Percentiles rank a stretch among this genome's conserved stretches.
These are phyloP conservation scores for Eupithecia subfuscata DNA, from an alignment of 2,888 invertebrate genomes.

Conservation along the genomic window DNA sequence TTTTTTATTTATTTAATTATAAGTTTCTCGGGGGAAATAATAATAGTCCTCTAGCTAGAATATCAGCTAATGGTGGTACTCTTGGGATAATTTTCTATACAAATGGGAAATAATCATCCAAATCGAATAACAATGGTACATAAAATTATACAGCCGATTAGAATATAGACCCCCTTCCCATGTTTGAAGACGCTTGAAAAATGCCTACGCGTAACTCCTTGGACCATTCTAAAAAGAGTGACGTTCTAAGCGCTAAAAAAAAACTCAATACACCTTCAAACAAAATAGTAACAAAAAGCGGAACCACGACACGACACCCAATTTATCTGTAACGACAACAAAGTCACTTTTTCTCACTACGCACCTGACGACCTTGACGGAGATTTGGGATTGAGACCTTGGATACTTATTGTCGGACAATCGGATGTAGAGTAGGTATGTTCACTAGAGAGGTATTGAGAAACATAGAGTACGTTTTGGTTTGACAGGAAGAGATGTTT, in stretches of 20 bases:
- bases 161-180: not conserved
- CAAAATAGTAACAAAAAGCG: conserved; percentile 26
- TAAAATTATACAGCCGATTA: not conserved
- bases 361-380: conserved; percentile 60
- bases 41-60: too few relatives aligned
- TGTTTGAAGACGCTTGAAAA: not conserved
- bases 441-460: too few relatives aligned
- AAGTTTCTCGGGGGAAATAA: too few relatives aligned
- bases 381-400: conserved; percentile 61
- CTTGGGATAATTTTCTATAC: too few relatives aligned
- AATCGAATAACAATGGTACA: not conserved
- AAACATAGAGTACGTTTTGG: too few relatives aligned
- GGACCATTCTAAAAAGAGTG: not conserved
- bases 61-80: too few relatives aligned
- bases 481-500: too few relatives aligned
- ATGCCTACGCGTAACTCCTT: not conserved
- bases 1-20: too few relatives aligned
- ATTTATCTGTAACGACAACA: conserved; percentile 51
- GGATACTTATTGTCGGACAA: conserved; percentile 44
- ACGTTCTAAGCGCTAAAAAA: not conserved
- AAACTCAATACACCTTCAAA: conserved; percentile 12
- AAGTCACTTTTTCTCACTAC: conserved; percentile 49
- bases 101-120: too few relatives aligned
- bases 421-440: not conserved
- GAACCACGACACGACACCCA: conserved; percentile 24